These are phyloP conservation scores for Arenicola marina DNA, from an alignment of 2,888 invertebrate genomes.

Conservation along the genomic window DNA sequence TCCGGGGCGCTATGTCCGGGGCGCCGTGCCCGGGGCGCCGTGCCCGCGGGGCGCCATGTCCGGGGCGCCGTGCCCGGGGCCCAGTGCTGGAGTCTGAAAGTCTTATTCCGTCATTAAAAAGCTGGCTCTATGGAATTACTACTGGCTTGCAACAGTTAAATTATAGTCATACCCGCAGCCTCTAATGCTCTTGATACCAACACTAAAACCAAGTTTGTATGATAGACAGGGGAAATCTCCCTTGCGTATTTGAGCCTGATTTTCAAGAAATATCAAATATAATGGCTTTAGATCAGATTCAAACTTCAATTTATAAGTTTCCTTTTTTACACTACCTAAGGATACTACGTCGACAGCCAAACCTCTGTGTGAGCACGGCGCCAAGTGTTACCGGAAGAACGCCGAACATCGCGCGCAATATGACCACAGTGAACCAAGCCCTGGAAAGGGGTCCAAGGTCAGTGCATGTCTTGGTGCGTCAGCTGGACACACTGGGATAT, in stretches of 20 bases:
- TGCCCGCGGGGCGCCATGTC: too few species aligned
- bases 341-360: neutral
- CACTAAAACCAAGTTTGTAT: neutral
- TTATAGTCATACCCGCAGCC: too few species aligned
- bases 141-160: too few species aligned
- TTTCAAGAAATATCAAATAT: too few species aligned
- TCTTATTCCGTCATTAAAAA: too few species aligned
- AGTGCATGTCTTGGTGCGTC: neutral
- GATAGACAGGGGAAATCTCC: too few species aligned
- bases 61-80: too few species aligned
- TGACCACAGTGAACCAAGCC: slow-evolving; percentile 40
- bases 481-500: neutral
- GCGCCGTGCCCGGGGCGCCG: too few species aligned
- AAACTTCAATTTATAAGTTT: neutral
- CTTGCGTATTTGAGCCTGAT: too few species aligned
- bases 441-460: neutral
- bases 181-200: neutral
- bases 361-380: slow-evolving; percentile 51
- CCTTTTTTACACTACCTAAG: neutral
- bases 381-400: slow-evolving; percentile 56
- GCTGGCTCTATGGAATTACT: too few species aligned
- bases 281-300: neutral
- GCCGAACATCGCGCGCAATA: slow-evolving; percentile 48
- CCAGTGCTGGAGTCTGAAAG: too few species aligned
- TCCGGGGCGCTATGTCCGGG: too few species aligned